These are phyloP conservation scores for Ricordea florida DNA, from an alignment of 92 coral and sea anemone genomes.

Conservation along the genomic window DNA sequence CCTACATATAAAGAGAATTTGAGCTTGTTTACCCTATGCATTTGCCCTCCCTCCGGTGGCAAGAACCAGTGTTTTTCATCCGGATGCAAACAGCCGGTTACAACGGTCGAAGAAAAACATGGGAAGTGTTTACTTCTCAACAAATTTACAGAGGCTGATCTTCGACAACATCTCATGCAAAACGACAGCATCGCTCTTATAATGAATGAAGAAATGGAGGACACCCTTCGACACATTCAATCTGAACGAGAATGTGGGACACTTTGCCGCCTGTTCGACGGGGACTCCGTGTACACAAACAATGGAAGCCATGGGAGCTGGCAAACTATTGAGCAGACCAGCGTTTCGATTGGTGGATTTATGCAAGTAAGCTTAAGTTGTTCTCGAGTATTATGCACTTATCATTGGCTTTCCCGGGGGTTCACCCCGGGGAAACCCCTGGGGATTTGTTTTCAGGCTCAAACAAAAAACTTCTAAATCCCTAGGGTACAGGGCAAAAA, in stretches of 20 bases:
- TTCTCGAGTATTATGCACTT: no score
- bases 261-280: slow-evolving; percentile 56
- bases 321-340: slow-evolving; percentile 45
- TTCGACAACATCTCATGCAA: slow-evolving; percentile 46
- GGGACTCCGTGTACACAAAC: slow-evolving; percentile 35
- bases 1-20: slow-evolving; percentile 39
- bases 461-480: no score
- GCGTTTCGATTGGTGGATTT: slow-evolving; percentile 61
- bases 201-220: slow-evolving; percentile 52
- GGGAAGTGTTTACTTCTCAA: slow-evolving; percentile 34
- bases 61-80: slow-evolving; percentile 44
- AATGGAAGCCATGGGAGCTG: slow-evolving; percentile 10
- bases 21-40: slow-evolving; percentile 27
- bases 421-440: no score
- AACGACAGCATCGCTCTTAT: slow-evolving; percentile 40
- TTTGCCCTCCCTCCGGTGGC: slow-evolving; percentile 49
- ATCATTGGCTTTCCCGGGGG: no score
- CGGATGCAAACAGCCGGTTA: slow-evolving; percentile 53
- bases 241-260: slow-evolving; percentile 46
- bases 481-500: no score
- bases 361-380: no score
- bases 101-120: slow-evolving; percentile 12
- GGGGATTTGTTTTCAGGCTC: no score
- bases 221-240: slow-evolving; percentile 17
- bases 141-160: slow-evolving; percentile 55